Evolutionary conservation across 2,797 vertebrate species (phyloP), one percentile per base, ranked within the genome.

Genomic region (Ambastaia sidthimunki): DNA sequence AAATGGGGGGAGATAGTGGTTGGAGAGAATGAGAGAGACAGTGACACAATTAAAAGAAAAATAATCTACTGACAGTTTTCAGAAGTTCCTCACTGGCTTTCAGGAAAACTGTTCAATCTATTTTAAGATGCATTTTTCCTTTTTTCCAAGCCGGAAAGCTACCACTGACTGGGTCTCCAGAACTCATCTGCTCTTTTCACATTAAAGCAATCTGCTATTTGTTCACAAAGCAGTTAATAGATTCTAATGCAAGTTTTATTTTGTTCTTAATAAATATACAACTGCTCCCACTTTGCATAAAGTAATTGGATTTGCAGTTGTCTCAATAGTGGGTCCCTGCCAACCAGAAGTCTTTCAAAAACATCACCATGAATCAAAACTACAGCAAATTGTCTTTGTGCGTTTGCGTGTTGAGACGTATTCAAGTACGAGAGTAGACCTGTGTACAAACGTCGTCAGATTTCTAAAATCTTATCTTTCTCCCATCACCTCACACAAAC

Each of bases 291-390:
- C 78, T 87, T 86, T 88, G 85, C 82, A 89, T 88, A 85, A 92
- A 90, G 82, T 90, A 93, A 93, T 87, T 93, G 86, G 81, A 91
- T 90, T 93, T 87, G 68, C 60, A 41, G 79, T 83, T 86, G 86
- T 85, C 85, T 91, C 88, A 90, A 91, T 87, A 87, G 83, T 79
- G 85, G 87, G 60, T 60, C 47, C 63, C 18, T 25, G 91, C 86
- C 82, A 89, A 83, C 71, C 82, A 84, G 81, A 82, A 74, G 81
- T 85, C 67, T 41, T 48, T 44, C 18, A 66, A 75, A 1, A 41
- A 67, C 44, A 48, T 21, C 70, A 78, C 34, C 25, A 3, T 13
- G 21, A 66, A 73, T 70, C 21, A 59, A 59, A 74, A 71, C 80
- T 59, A 82, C 52, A 48, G 80, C 52, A 54, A 16, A 28, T 3